Evolutionary conservation across 2,113 vertebrate species (phyloP), one percentile per base, ranked within the genome.

Genomic region (Perognathus longimembris): DNA sequence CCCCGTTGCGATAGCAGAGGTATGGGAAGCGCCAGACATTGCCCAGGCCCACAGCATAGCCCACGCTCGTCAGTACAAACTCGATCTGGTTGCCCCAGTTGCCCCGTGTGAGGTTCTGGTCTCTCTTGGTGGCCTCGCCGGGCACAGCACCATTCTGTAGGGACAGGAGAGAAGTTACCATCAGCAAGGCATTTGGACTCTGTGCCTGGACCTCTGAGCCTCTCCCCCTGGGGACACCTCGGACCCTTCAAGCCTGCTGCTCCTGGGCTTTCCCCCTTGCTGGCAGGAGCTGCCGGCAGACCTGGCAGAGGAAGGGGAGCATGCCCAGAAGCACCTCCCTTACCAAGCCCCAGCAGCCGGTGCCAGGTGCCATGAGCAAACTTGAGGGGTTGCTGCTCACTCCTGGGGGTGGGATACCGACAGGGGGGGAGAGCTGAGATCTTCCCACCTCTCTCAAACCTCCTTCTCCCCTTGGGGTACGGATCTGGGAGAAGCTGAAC

Each of bases 41-140:
- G 92, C 99, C 99, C 91, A 99, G 98, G 93, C 99, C 99, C 96
- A 99, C 99, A 61, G 99, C 99, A 75, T 99, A 99, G 96, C 99
- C 99, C 97, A 99, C 99, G 89, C 99, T 99, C 94, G 99, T 99
- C 96, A 99, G 98, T 95, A 99, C 98, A 97, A 99, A 99, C 98
- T 99, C 99, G 76, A 99, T 99, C 98, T 99, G 99, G 98, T 99
- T 99, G 89, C 99, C 99, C 99, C 99, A 99, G 98, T 99, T 99
- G 97, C 99, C 99, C 66, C 99, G 98, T 95, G 98, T 98, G 96
- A 99, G 93, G 85, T 99, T 99, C 98, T 99, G 99, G 97, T 99
- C 99, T 96, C 97, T 99, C 97, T 99, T 99, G 97, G 98, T 97
- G 77, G 97, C 98, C 97, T 99, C 99, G 63, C 99, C 98, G 69